These are phyloP conservation scores for Eufriesea mexicana DNA, from an alignment of 1,140 invertebrate genomes.

Conservation along the genomic window DNA sequence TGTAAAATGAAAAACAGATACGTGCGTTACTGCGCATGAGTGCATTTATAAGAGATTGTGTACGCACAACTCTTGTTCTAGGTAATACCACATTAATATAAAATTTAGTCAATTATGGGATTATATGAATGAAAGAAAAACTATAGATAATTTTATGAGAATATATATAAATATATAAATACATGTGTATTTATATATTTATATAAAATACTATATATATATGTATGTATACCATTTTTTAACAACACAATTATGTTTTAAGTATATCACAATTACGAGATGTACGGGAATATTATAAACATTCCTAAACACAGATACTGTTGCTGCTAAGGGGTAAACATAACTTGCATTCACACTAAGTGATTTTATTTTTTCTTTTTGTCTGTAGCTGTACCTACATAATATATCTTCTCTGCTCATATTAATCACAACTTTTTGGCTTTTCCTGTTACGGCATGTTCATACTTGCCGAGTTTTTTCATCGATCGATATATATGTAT, in stretches of 20 bases:
- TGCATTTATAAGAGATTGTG: slow-evolving; percentile 61
- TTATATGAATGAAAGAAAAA: slow-evolving; percentile 57
- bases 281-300: slow-evolving; percentile 53
- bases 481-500: slow-evolving; percentile 44
- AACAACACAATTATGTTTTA: slow-evolving; percentile 50
- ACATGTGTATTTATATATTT: slow-evolving; percentile 50
- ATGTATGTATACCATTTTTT: slow-evolving; percentile 67
- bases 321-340: slow-evolving; percentile 24
- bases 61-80: slow-evolving; percentile 63
- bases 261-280: slow-evolving; percentile 33
- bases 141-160: slow-evolving; percentile 66
- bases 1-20: slow-evolving; percentile 42
- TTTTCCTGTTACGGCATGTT: slow-evolving; percentile 42
- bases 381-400: slow-evolving; percentile 26
- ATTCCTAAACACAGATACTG: slow-evolving; percentile 38
- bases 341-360: slow-evolving; percentile 27
- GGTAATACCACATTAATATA: slow-evolving; percentile 68
- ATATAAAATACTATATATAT: slow-evolving; percentile 25
- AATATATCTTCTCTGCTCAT: slow-evolving; percentile 46
- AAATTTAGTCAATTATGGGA: slow-evolving; percentile 78
- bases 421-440: slow-evolving; percentile 41
- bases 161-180: slow-evolving; percentile 49
- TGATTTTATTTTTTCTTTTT: slow-evolving; percentile 9
- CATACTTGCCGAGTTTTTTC: slow-evolving; percentile 23
- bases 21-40: slow-evolving; percentile 34